phyloP scores from a whole-genome alignment of 2,113 vertebrate genomes.

The Eptatretus burgeri region DNA sequence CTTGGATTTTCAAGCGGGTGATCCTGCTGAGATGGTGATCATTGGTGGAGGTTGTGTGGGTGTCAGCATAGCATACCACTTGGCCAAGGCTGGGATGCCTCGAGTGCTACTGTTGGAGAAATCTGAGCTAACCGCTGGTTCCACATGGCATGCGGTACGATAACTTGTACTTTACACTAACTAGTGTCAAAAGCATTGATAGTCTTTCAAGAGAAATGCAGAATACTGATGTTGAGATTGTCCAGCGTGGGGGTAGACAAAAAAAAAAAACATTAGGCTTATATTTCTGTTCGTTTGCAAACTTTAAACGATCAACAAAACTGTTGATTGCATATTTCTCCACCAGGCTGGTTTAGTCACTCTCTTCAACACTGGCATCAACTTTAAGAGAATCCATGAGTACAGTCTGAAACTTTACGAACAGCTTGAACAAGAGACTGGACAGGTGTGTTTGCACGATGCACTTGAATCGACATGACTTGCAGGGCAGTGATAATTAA shows the following conservation, averaged over 20 bases:
- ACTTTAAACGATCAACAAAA: too few species aligned
- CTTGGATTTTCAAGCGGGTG: constrained; percentile 28
- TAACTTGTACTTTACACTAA: not conserved
- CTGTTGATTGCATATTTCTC: too few species aligned
- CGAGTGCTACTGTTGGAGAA: constrained; percentile 78
- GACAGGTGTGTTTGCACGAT: constrained; percentile 30
- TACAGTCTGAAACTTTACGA: constrained; percentile 80
- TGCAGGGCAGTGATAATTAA: too few species aligned
- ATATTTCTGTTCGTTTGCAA: constrained; percentile 7
- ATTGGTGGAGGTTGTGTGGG: constrained; percentile 76
- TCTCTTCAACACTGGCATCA: constrained; percentile 92
- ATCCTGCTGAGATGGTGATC: constrained; percentile 50
- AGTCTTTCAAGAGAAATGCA: too few species aligned
- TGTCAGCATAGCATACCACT: constrained; percentile 63
- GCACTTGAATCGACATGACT: too few species aligned
- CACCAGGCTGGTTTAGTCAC: constrained; percentile 66
- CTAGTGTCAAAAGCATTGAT: too few species aligned
- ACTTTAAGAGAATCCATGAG: constrained; percentile 76
- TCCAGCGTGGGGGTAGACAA: too few species aligned
- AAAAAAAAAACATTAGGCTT: not conserved
- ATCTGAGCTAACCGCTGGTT: constrained; percentile 75
- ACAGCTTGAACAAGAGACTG: constrained; percentile 59
- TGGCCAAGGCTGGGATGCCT: constrained; percentile 65
- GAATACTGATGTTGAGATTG: too few species aligned
- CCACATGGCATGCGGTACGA: constrained; percentile 90